A percentile compares a stretch with the other conserved stretches of the same genome.
Evolutionary conservation across 2,888 invertebrate species (phyloP).

Genomic region (Neoaliturus tenellus): DNA sequence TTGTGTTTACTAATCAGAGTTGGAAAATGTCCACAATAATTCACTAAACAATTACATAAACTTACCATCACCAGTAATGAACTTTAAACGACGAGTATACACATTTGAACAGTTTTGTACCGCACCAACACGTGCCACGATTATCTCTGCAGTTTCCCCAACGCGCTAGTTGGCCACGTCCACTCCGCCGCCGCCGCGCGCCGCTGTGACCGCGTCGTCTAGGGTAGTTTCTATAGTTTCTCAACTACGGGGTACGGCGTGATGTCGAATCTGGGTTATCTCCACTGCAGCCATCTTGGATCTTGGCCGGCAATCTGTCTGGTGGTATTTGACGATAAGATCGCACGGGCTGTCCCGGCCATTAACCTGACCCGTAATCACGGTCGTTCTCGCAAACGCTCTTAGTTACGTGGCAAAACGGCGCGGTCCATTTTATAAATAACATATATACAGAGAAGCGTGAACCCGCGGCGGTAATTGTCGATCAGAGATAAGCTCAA

Average conservation of each 20-base stretch:
- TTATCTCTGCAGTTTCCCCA: too few species aligned
- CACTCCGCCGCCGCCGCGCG: too few species aligned
- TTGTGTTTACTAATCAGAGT: too few species aligned
- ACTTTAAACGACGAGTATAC: too few species aligned
- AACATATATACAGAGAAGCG: slow-evolving; percentile 41
- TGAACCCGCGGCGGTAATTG: slow-evolving; percentile 26
- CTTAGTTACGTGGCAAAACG: slow-evolving; percentile 38
- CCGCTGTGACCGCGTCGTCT: not conserved
- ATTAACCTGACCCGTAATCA: slow-evolving; percentile 19
- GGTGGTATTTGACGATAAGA: slow-evolving; percentile 30
- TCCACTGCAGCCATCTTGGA: not conserved
- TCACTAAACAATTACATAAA: too few species aligned
- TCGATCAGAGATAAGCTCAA: slow-evolving; percentile 34
- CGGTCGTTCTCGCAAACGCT: slow-evolving; percentile 22
- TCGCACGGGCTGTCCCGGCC: not conserved
- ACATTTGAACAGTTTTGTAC: too few species aligned
- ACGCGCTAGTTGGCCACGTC: too few species aligned
- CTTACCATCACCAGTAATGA: too few species aligned
- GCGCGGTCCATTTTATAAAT: slow-evolving; percentile 38
- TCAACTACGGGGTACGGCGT: not conserved
- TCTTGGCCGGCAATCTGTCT: not conserved
- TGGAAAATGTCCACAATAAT: too few species aligned
- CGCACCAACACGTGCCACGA: too few species aligned
- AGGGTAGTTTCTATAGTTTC: not conserved
- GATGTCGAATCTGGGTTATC: not conserved